A percentile compares a stretch with the other conserved stretches of the same genome.
phyloP scores from a whole-genome alignment of 2,888 invertebrate genomes.

The Amphimallon solstitiale region DNA sequence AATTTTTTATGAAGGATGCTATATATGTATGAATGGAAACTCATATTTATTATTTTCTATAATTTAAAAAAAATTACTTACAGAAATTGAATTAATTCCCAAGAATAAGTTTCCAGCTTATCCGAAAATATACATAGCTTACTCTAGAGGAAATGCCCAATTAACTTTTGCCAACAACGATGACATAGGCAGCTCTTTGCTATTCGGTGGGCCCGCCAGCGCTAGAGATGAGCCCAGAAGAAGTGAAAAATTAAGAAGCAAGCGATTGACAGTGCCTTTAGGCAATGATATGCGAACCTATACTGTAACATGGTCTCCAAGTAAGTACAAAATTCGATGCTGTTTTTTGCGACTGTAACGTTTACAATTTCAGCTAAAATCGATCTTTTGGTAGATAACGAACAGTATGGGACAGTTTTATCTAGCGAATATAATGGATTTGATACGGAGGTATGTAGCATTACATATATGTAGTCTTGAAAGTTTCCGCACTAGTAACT shows the following conservation, averaged over 20 bases:
- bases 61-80: too few relatives aligned
- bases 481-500: too few relatives aligned
- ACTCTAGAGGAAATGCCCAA: constrained; percentile 59
- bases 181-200: constrained; percentile 62
- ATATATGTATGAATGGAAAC: too few relatives aligned
- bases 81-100: constrained; percentile 38
- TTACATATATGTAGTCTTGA: too few relatives aligned
- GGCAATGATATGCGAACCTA: constrained; percentile 71
- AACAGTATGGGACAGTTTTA: constrained; percentile 16
- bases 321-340: constrained; percentile 55
- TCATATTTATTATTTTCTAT: too few relatives aligned
- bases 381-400: constrained; percentile 1
- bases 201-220: constrained; percentile 67
- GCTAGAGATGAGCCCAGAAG: constrained; percentile 58
- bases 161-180: constrained; percentile 53
- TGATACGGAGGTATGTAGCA: constrained; percentile 2
- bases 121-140: constrained; percentile 55
- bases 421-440: constrained; percentile 8
- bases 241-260: constrained; percentile 55
- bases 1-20: too few relatives aligned
- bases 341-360: neutral
- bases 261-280: constrained; percentile 32
- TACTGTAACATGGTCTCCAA: constrained; percentile 72
- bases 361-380: constrained; percentile 19
- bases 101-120: constrained; percentile 12